phyloP scores from a whole-genome alignment of 30 jellyfish, hydroid and myxozoan species.

The Pseudorhiza aurosa region DNA sequence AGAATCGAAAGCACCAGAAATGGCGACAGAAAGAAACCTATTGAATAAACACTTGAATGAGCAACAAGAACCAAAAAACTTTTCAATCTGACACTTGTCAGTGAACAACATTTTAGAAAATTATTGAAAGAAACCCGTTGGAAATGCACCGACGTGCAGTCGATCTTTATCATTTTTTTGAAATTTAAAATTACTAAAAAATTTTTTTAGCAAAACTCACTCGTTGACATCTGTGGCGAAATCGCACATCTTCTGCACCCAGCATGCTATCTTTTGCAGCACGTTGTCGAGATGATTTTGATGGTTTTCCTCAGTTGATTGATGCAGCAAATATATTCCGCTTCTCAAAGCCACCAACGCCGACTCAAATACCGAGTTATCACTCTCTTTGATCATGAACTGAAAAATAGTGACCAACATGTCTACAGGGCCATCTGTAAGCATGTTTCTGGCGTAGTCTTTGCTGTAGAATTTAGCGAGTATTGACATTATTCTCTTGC shows the following conservation, averaged over 20 bases:
- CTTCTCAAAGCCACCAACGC: constrained; percentile 4
- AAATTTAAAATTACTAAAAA: no score
- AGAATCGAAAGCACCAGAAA: no score
- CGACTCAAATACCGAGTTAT: neutral
- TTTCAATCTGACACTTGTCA: no score
- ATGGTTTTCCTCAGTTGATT: neutral
- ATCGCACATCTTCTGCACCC: constrained; percentile 23
- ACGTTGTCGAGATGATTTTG: neutral
- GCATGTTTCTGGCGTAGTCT: neutral
- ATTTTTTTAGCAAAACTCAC: no score
- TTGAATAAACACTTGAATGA: no score
- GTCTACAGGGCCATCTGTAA: constrained; percentile 10
- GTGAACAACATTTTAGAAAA: no score
- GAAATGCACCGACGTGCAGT: no score
- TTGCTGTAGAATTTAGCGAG: constrained; percentile 3
- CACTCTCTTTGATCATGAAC: neutral
- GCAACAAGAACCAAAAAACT: no score
- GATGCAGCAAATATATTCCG: constrained; percentile 2
- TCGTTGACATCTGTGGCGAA: neutral
- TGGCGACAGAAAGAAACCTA: no score
- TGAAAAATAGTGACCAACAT: constrained; percentile 47
- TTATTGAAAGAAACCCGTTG: no score
- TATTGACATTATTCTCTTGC: neutral
- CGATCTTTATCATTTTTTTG: no score
- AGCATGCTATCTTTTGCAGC: constrained; percentile 39